Percentiles rank a stretch among this genome's conserved stretches.
phyloP scores from a whole-genome alignment of 2,113 vertebrate species.

The Taxidea taxus region DNA sequence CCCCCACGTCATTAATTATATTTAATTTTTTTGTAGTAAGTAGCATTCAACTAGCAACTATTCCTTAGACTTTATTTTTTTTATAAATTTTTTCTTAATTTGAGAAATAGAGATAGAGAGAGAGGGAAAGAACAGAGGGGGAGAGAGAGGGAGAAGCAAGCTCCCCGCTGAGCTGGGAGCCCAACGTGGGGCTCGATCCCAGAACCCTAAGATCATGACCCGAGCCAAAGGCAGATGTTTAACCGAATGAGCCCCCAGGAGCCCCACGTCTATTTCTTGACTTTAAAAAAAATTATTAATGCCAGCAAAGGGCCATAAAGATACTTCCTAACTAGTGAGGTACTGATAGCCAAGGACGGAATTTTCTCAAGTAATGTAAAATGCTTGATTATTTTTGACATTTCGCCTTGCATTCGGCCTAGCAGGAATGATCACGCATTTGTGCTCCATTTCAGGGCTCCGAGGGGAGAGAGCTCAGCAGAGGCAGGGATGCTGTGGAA shows the following conservation, averaged over 20 bases:
- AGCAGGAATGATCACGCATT: background rate
- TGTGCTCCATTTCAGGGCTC: slow-evolving; percentile 43
- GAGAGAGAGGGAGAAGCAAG: too few species aligned
- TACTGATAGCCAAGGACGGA: background rate
- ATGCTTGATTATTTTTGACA: slow-evolving; percentile 44
- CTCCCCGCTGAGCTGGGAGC: too few species aligned
- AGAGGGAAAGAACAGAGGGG: too few species aligned
- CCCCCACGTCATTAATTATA: background rate
- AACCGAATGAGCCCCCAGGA: too few species aligned
- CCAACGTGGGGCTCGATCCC: too few species aligned
- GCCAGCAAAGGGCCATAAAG: background rate
- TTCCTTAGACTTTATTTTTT: background rate
- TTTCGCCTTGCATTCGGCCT: background rate
- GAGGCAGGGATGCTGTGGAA: background rate
- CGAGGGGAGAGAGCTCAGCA: background rate
- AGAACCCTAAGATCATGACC: too few species aligned
- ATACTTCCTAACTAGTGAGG: background rate
- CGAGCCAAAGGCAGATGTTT: too few species aligned
- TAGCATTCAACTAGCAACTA: background rate
- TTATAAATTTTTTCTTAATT: too few species aligned
- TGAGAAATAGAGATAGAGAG: too few species aligned
- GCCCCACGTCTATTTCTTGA: background rate
- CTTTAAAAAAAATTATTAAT: background rate
- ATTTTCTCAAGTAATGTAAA: background rate
- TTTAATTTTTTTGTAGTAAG: background rate